phyloP scores from a whole-genome alignment of 2,797 vertebrate species.

The Sternotherus odoratus region DNA sequence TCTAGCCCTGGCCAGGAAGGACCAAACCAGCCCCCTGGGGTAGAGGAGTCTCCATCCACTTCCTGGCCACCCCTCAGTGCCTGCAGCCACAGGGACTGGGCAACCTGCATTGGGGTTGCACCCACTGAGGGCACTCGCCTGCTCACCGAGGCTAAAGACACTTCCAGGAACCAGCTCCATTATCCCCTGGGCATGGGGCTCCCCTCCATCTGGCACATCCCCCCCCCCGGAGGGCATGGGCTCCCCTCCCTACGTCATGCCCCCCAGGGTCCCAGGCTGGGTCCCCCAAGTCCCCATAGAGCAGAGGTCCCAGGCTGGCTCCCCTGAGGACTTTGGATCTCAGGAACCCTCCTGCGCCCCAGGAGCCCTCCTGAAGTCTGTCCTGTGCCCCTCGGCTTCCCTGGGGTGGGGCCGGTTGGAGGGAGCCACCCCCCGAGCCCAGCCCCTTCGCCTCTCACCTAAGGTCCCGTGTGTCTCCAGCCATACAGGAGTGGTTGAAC shows the following conservation, averaged over 20 bases:
- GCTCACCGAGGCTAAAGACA: not conserved
- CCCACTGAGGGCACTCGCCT: not conserved
- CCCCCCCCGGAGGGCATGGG: too few relatives aligned
- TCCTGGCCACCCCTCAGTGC: not conserved
- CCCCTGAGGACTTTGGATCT: not conserved
- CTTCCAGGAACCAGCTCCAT: not conserved
- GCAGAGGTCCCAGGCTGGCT: not conserved
- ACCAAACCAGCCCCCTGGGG: accelerated
- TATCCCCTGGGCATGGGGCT: not conserved
- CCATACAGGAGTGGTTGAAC: conserved; percentile 88
- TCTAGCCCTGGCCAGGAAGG: not conserved
- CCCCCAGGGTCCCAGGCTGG: not conserved
- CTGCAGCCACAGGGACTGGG: not conserved
- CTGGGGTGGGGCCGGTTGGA: not conserved
- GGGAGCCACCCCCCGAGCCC: not conserved
- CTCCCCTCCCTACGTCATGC: accelerated
- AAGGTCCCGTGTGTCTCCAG: conserved; percentile 70
- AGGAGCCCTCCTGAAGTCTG: too few relatives aligned
- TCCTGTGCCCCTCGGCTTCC: too few relatives aligned
- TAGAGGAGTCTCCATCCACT: not conserved
- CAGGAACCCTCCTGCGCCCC: not conserved
- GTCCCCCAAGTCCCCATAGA: not conserved
- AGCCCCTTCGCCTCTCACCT: accelerated
- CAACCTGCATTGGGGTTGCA: not conserved
- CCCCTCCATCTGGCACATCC: not conserved